phyloP scores from a whole-genome alignment of 2,797 vertebrate species.

The Morus bassanus region DNA sequence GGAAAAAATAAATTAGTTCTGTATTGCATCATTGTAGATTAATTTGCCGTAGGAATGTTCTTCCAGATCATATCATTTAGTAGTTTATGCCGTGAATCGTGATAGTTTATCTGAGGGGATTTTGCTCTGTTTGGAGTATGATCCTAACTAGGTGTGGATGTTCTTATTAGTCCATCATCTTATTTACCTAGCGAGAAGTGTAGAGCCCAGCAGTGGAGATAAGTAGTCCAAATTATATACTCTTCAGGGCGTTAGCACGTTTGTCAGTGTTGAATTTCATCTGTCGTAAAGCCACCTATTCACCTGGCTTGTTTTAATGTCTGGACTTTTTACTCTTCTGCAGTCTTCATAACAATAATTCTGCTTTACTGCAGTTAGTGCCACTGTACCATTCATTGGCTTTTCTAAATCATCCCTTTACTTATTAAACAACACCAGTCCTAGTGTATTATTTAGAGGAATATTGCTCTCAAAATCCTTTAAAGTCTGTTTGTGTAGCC shows the following conservation, averaged over 20 bases:
- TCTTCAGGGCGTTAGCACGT: background rate
- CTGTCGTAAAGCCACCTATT: background rate
- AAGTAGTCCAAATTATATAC: background rate
- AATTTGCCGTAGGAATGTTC: background rate
- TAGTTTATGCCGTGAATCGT: background rate
- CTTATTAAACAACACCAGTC: background rate
- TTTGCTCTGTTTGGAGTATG: background rate
- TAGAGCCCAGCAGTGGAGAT: background rate
- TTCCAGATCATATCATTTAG: background rate
- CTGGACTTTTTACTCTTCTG: background rate
- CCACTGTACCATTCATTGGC: background rate
- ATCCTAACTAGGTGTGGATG: background rate
- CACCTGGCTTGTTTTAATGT: background rate
- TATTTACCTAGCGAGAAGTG: background rate
- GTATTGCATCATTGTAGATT: background rate
- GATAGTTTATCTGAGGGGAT: background rate
- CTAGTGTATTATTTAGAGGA: background rate
- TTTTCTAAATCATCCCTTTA: background rate
- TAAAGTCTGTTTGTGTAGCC: background rate
- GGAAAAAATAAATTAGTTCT: background rate
- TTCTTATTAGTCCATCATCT: background rate
- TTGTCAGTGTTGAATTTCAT: background rate
- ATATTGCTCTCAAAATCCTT: background rate
- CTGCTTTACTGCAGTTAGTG: background rate
- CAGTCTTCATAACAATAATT: background rate